Base-by-base conservation (phyloP, 2,888 invertebrate species). In the Lordiphosa andalusiaca region DNA sequence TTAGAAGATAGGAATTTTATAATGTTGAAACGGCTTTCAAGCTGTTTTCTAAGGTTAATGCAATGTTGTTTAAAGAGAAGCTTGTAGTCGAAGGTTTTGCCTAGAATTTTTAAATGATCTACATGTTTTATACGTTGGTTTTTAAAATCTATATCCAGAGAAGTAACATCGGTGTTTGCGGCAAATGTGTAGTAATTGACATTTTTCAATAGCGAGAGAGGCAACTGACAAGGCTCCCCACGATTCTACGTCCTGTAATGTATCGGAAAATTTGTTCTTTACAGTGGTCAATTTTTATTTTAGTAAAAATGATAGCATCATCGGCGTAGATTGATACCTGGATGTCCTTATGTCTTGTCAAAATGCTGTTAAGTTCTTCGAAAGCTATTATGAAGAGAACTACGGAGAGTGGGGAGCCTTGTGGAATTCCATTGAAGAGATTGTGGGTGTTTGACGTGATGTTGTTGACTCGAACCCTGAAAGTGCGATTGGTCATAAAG, bases 21-120 rank as follows among this genome's bases (percentile, higher is more conserved):
- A 44, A 44, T 33, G 30, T 44, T 44, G 7, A 44, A 33, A 9
- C 42, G 12, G 12, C 30, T 25, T 42, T 42, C 42, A 12, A 42
- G 42, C 30, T 44, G 42, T 37, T 36, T 19, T 47, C 47, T 47
- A 5, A 47, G 36, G n/a, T n/a, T 19, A 2, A 7, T 37, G 9
- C 37, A 48, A 33, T 48, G 37, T 16, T 21, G 21, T n/a, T 37
- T 35, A 37, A 48, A 48, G 36, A 23, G 9, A 21, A 48, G 23
- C 36, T 36, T 48, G 4, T 23, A 48, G 37, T 37, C 47, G 37
- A 48, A 37, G 37, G 37, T 23, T 48, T 37, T 37, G 21, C 23
- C 47, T 7, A 48, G 12, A 23, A 48, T 48, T 36, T 37, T 37
- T 4, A 21, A 7, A 21, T 48, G 30, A 37, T 36, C 6, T 25